Evolutionary conservation across 2,113 vertebrate species (phyloP), one percentile per base, ranked within the genome.

Genomic region (Rhipidura dahli): DNA sequence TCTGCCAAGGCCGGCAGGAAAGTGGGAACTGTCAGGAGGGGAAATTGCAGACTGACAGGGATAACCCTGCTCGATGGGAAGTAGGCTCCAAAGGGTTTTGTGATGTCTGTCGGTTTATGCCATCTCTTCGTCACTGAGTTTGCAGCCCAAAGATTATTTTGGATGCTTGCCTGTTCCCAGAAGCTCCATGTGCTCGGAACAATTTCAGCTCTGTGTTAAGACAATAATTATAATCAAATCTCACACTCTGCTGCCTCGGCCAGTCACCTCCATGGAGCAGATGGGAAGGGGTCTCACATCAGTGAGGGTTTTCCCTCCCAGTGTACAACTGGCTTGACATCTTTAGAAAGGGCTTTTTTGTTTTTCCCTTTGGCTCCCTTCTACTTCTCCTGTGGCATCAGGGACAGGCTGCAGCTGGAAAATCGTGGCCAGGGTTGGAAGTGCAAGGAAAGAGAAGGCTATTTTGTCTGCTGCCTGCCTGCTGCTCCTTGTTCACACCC

Each of bases 151-250:
- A 95, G 91, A 89, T 97, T 79, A n/a, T 95, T 93, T 97, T 97
- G 96, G 96, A 95, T 66, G 94, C 50, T 45, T 96, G 95, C 96
- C 95, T 95, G 27, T 82, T 94, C 95, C 96, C 94, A 96, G 94
- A 96, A 96, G 95, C 84, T 94, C 91, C 9, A 27, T 4, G 7
- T 94, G 76, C 83, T 92, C 63, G 0, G 76, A 95, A 90, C 94
- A 86, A 83, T 97, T 95, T 94, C 92, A 95, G 86, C 90, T 95
- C 92, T 66, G 88, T 1, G 3, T 90, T 96, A 89, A 93, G 92
- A 94, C 91, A 94, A 89, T 94, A 95, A 93, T 95, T 90, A 35
- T 89, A 95, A 96, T 96, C 83, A 92, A 93, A 97, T 95, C 95
- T 97, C 95, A 94, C 1, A 83, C 95, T 92, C 76, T 0, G 1